Conservation (phyloP, 2,797 vertebrate species). For the Sphenodon punctatus region DNA sequence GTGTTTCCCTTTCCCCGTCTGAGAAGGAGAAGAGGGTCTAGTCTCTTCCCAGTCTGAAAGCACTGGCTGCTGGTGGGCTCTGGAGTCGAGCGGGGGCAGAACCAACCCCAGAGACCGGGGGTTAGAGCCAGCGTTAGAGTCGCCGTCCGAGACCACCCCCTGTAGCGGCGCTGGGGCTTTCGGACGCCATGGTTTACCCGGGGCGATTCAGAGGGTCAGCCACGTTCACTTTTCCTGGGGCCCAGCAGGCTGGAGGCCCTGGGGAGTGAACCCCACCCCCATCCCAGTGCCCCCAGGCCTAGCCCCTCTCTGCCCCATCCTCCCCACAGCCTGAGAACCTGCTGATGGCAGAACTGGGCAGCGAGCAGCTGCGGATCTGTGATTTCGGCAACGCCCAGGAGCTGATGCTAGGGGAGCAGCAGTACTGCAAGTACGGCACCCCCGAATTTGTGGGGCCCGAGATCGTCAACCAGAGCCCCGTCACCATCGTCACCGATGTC, state of each 20-base stretch:
- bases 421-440: slow-evolving; percentile 95
- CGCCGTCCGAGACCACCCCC: no score
- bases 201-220: no score
- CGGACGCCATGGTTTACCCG: no score
- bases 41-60: no score
- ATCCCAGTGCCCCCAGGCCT: slow-evolving; percentile 13
- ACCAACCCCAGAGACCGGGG: no score
- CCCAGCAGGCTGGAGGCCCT: neutral
- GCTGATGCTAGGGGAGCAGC: slow-evolving; percentile 84
- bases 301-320: neutral
- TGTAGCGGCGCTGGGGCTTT: no score
- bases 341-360: slow-evolving; percentile 85
- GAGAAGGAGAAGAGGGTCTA: no score
- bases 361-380: slow-evolving; percentile 92
- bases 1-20: no score
- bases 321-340: slow-evolving; percentile 91
- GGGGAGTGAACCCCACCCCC: fast-evolving
- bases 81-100: no score
- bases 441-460: slow-evolving; percentile 96
- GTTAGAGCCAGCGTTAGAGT: no score
- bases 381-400: slow-evolving; percentile 92
- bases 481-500: slow-evolving; percentile 92
- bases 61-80: no score
- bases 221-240: no score
- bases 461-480: slow-evolving; percentile 94